These are phyloP conservation scores for Drosophila bocqueti DNA, from an alignment of 1,140 invertebrate species.

Conservation along the genomic window DNA sequence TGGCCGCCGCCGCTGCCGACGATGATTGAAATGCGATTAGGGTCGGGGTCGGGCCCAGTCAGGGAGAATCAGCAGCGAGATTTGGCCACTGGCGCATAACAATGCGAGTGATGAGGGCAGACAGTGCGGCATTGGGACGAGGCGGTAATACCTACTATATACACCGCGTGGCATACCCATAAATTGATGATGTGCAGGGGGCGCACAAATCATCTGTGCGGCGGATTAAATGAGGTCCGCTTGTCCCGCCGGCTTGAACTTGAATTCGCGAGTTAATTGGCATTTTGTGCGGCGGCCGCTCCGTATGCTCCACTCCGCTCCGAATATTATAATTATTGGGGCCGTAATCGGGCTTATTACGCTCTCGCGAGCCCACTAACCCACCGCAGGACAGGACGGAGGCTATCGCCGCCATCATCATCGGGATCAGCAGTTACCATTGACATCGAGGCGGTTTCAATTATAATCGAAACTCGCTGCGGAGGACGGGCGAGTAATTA, in stretches of 20 bases:
- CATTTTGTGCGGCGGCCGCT: conserved; percentile 30
- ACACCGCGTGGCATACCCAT: too few relatives aligned
- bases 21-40: conserved; percentile 83
- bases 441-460: conserved; percentile 53
- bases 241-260: conserved; percentile 45
- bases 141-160: conserved; percentile 8
- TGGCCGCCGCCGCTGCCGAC: conserved; percentile 64
- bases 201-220: conserved; percentile 59
- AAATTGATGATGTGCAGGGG: conserved; percentile 63
- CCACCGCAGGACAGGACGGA: conserved; percentile 40
- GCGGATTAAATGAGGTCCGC: conserved; percentile 50
- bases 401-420: conserved; percentile 26
- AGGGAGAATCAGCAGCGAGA: conserved; percentile 58
- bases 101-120: conserved; percentile 80
- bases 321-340: conserved; percentile 48
- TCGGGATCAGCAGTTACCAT: conserved; percentile 51
- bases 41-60: conserved; percentile 63
- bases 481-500: conserved; percentile 24
- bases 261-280: conserved; percentile 71
- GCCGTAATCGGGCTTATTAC: conserved; percentile 64
- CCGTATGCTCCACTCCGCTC: conserved; percentile 10
- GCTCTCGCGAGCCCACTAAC: conserved; percentile 52
- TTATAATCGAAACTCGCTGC: conserved; percentile 62
- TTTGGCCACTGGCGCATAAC: conserved; percentile 78
- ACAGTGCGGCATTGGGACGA: conserved; percentile 40